These are phyloP conservation scores for Pagetopsis macropterus DNA, from an alignment of 2,797 vertebrate genomes.

Conservation along the genomic window DNA sequence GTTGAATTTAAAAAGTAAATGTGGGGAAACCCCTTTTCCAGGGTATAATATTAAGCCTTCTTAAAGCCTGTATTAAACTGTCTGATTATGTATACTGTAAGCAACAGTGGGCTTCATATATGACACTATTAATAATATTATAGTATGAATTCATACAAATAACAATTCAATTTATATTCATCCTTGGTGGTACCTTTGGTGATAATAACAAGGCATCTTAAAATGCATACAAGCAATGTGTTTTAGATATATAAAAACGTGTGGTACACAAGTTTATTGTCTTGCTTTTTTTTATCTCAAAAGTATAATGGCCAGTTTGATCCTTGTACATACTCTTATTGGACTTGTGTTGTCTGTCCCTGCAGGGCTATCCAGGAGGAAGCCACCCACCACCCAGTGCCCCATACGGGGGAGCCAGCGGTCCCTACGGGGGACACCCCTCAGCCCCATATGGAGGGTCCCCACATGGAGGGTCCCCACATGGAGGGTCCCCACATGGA, in stretches of 20 bases:
- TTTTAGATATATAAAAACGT: too few species aligned
- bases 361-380: constrained; percentile 78
- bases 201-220: too few species aligned
- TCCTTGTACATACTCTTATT: not conserved
- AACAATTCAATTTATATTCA: too few species aligned
- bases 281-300: not conserved
- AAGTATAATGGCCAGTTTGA: not conserved
- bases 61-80: not conserved
- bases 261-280: not conserved
- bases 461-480: constrained; percentile 1
- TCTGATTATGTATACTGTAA: not conserved
- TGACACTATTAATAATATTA: not conserved
- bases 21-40: not conserved
- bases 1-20: not conserved
- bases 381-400: constrained; percentile 59
- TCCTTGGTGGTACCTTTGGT: too few species aligned
- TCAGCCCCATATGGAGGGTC: constrained; percentile 67
- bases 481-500: too few species aligned
- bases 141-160: too few species aligned
- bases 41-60: not conserved
- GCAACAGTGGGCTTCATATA: not conserved
- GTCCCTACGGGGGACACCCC: constrained; percentile 46
- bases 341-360: constrained; percentile 1
- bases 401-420: constrained; percentile 63
- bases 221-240: too few species aligned